Evolutionary conservation across 2,797 vertebrate species (phyloP).

Genomic region (Heliangelus exortis): DNA sequence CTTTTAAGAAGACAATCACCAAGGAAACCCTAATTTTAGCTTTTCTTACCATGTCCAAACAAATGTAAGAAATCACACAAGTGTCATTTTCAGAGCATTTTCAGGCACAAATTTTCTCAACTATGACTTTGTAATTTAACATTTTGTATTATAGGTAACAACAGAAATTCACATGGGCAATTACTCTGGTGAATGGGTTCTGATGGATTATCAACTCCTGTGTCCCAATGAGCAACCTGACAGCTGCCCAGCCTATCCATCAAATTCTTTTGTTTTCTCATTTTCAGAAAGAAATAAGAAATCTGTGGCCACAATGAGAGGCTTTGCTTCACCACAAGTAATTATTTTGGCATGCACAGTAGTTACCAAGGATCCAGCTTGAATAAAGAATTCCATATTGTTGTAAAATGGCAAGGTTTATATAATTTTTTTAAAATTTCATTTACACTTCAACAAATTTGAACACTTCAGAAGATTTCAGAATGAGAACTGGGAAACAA

Average conservation of each 20-base stretch:
- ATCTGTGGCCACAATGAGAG: neutral
- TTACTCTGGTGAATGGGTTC: neutral
- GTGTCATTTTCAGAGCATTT: neutral
- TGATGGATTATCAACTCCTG: accelerated
- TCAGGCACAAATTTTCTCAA: neutral
- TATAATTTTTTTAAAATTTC: neutral
- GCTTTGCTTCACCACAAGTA: neutral
- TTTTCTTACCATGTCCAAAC: neutral
- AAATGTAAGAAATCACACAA: neutral
- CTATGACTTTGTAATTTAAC: neutral
- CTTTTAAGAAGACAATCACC: neutral
- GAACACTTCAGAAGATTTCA: neutral
- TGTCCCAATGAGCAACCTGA: neutral
- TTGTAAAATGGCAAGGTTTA: neutral
- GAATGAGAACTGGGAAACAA: neutral
- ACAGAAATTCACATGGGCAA: neutral
- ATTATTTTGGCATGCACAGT: neutral
- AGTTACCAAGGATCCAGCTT: neutral
- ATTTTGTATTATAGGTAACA: neutral
- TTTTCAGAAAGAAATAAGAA: neutral
- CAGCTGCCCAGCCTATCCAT: neutral
- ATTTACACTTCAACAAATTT: neutral
- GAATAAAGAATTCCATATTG: neutral
- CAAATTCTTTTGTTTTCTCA: neutral
- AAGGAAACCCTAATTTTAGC: neutral